Evolutionary conservation across 2,797 vertebrate genomes (phyloP), one percentile per base, ranked within the genome.

Genomic region (Stomatorhinus walkeri): DNA sequence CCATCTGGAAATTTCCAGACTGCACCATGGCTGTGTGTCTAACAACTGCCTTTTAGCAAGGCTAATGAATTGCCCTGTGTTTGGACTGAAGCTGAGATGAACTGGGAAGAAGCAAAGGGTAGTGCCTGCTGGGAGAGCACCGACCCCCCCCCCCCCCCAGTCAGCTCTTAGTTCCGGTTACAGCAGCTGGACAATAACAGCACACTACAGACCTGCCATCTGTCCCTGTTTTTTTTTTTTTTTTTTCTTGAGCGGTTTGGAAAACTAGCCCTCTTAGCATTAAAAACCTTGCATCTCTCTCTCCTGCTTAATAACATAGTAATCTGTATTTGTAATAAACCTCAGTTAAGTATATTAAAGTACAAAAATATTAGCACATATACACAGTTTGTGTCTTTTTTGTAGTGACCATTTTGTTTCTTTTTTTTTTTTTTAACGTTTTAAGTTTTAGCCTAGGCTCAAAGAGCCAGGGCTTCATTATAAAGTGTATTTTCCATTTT

Each of bases 341-440:
- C 93, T 97, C 96, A 97, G 96, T 96, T 96, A 96, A 96, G 97
- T 97, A 96, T 96, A 96, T 97, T 96, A 97, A 97, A 97, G 95
- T 97, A 98, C 96, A 97, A 97, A 97, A 98, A 97, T 98, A 98
- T 97, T 96, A 97, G 94, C 96, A 96, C 96, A 96, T 97, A 96
- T 96, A 96, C 94, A 95, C 94, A 95, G 94, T 96, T 96, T 90
- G 88, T 91, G 91, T 91, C 93, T 94, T 94, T 92, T 94, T 94
- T 96, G 96, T 96, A 96, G 96, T 96, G 96, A 96, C 95, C 94
- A 92, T 92, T 94, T 93, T 94, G 93, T 93, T 93, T 94, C 52
- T 88, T 88, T 48, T 94, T 92, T 92, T 93, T 93, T 87, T 87
- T 92, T 93, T 90, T 93, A 94, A 93, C 93, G 91, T 95, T 91